Conservation (phyloP, 1,140 invertebrate genomes). For the Drosophila pectinifera region DNA sequence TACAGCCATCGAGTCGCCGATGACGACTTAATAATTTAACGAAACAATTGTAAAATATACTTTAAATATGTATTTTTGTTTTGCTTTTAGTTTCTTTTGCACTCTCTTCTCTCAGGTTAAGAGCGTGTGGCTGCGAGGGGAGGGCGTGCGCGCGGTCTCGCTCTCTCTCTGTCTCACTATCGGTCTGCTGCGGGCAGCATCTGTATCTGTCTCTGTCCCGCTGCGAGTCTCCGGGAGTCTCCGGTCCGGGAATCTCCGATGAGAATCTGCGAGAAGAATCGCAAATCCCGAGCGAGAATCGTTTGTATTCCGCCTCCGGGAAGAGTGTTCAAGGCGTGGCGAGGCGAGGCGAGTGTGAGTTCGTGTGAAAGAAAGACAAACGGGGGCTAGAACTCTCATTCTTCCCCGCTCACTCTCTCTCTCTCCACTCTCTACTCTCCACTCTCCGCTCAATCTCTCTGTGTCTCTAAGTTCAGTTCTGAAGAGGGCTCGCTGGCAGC, state of each 20-base stretch:
- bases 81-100: constrained; percentile 79
- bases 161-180: constrained; percentile 47
- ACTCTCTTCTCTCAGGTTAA: constrained; percentile 82
- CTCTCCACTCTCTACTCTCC: constrained; percentile 45
- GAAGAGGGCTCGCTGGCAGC: constrained; percentile 83
- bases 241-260: neutral
- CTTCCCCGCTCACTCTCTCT: constrained; percentile 22
- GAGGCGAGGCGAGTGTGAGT: constrained; percentile 72
- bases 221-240: constrained; percentile 40
- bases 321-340: constrained; percentile 44
- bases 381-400: constrained; percentile 44
- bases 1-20: constrained; percentile 59
- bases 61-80: constrained; percentile 65
- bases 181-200: constrained; percentile 43
- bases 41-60: constrained; percentile 58
- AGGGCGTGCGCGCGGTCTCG: constrained; percentile 44
- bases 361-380: constrained; percentile 56
- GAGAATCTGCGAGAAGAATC: constrained; percentile 28
- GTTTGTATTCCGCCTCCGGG: constrained; percentile 36
- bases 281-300: constrained; percentile 32
- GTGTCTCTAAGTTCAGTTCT: constrained; percentile 62
- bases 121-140: constrained; percentile 54
- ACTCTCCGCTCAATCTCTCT: constrained; percentile 35
- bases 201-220: constrained; percentile 54
- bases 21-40: constrained; percentile 45